Percentiles rank a stretch among this genome's conserved stretches.
phyloP scores from a whole-genome alignment of 2,113 vertebrate genomes.

The Hymenochirus boettgeri region DNA sequence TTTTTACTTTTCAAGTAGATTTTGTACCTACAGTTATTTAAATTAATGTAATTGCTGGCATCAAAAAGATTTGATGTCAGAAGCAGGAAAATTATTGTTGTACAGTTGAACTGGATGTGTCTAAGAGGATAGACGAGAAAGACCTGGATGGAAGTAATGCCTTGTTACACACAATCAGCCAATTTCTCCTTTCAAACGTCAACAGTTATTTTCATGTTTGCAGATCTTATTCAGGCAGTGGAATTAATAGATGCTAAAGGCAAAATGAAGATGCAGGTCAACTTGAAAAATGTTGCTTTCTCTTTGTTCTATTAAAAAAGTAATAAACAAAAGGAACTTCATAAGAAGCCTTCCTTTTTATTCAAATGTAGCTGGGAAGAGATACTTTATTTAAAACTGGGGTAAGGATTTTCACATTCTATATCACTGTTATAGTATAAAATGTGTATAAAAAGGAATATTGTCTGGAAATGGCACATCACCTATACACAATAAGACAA shows the following conservation, averaged over 20 bases:
- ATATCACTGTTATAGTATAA: no score
- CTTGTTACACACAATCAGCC: constrained; percentile 20
- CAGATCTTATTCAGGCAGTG: constrained; percentile 10
- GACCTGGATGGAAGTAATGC: neutral
- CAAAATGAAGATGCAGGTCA: neutral
- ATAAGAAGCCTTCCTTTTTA: no score
- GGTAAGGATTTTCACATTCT: no score
- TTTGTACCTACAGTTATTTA: neutral
- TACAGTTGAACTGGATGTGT: neutral
- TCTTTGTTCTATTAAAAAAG: constrained; percentile 5
- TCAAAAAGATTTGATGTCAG: neutral
- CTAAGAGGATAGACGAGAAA: neutral
- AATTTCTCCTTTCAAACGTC: constrained; percentile 23
- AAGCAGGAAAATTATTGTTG: neutral
- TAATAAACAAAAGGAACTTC: neutral
- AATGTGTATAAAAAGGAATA: no score
- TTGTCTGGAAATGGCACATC: no score
- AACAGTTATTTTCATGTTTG: constrained; percentile 42
- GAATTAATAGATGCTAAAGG: constrained; percentile 18
- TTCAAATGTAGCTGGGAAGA: no score
- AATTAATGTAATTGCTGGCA: neutral
- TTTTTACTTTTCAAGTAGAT: no score
- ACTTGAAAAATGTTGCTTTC: constrained; percentile 9
- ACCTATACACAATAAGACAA: no score
- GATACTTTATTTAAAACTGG: no score